phyloP scores from a whole-genome alignment of 92 coral and sea anemone genomes.

The Ricordea florida region DNA sequence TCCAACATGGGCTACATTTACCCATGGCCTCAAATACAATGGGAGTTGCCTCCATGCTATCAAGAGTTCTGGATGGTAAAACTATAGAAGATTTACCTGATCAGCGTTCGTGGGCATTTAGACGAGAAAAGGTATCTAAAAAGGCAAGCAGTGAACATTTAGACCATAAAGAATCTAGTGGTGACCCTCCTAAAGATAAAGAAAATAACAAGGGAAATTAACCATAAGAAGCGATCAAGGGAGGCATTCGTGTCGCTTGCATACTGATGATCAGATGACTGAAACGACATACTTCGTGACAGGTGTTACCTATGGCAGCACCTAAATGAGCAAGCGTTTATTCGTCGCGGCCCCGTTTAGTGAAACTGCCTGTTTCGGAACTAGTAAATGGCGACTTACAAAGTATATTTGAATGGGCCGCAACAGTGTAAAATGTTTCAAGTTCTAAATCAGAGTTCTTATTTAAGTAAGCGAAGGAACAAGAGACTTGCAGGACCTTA shows the following conservation, averaged over 20 bases:
- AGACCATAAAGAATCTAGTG: not conserved
- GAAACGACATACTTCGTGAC: no score
- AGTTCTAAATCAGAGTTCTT: no score
- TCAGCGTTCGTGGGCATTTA: conserved; percentile 22
- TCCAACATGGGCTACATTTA: not conserved
- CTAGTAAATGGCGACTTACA: no score
- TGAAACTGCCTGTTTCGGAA: no score
- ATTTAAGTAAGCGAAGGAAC: no score
- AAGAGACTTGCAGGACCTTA: no score
- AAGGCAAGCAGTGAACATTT: not conserved
- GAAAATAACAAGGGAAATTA: not conserved
- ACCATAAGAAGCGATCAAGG: not conserved
- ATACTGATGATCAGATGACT: no score
- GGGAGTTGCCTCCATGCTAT: conserved; percentile 15
- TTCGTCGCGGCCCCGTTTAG: no score
- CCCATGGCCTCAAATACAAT: conserved; percentile 11
- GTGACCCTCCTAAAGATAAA: not conserved
- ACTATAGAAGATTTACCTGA: conserved; percentile 1
- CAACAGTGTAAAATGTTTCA: no score
- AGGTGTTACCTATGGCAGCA: no score
- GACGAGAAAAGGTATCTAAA: conserved; percentile 26
- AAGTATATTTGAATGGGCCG: no score
- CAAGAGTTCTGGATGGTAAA: conserved; percentile 7
- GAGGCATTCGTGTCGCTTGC: not conserved
- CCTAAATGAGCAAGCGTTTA: no score